phyloP scores from a whole-genome alignment of 2,113 vertebrate species.

The Pitta sordida region DNA sequence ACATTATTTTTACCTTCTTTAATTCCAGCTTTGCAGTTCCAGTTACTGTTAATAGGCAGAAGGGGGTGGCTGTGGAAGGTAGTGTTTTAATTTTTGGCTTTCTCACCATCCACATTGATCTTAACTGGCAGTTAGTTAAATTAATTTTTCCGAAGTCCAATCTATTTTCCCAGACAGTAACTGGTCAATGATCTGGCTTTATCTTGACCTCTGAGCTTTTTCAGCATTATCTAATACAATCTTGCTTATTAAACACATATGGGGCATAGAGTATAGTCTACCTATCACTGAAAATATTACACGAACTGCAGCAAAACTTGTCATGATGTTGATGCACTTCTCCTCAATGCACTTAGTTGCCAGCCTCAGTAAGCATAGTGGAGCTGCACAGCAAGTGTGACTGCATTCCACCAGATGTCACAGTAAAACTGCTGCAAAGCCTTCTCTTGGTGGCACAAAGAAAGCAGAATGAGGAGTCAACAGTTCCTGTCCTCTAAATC shows the following conservation, averaged over 20 bases:
- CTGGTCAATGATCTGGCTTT: background rate
- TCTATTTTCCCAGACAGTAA: background rate
- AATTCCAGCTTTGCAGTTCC: background rate
- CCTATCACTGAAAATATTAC: background rate
- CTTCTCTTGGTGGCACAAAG: background rate
- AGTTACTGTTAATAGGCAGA: background rate
- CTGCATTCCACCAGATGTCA: background rate
- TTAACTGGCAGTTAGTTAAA: background rate
- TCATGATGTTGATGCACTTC: background rate
- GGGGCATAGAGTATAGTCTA: background rate
- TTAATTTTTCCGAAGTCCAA: background rate
- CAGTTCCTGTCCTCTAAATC: background rate
- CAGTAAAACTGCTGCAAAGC: background rate
- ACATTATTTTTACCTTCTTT: background rate
- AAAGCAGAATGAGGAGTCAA: background rate
- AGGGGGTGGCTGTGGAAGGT: background rate
- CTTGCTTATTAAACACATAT: background rate
- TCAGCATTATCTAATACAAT: background rate
- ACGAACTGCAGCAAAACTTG: background rate
- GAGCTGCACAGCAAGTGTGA: background rate
- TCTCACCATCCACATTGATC: background rate
- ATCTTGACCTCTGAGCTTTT: background rate
- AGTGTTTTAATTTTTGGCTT: background rate
- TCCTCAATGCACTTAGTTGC: background rate
- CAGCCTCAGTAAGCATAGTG: rapidly evolving